Evolutionary conservation across 2,113 vertebrate genomes (phyloP), one percentile per base, ranked within the genome.

Genomic region (Hepsetus odoe): DNA sequence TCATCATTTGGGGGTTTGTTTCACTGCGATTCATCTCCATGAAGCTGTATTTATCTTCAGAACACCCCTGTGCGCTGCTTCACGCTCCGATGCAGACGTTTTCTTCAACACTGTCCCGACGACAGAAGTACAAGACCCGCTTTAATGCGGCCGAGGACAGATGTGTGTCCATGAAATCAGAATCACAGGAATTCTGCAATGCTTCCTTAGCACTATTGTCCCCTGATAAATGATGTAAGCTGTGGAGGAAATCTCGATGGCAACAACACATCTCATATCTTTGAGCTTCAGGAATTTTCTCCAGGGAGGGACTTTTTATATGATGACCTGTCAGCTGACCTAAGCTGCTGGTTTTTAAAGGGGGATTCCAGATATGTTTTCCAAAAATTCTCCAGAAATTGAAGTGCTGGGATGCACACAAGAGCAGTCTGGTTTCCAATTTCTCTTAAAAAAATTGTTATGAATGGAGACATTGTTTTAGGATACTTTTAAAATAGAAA

Each of bases 141-240:
- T 74, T 61, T 53, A 72, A 66, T 65, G 61, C 64, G 40, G 77
- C 53, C 14, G 62, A 67, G 77, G 70, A 73, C 77, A 74, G 61
- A 80, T 73, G 72, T 67, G 73, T 80, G 30, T 72, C 77, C 77
- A 55, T 80, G 77, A 80, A 73, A 58, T 73, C 20, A 9, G 46
- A 73, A 73, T 67, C 77, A 44, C 77, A 70, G 58, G 51, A 61
- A 56, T 66, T 42, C 24, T 9, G 77, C 46, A 64, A 65, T 73
- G 59, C 68, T 55, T 72, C 62, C 61, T 66, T 73, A 79, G 62
- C 77, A 79, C 77, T 79, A 53, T 32, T 65, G 59, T 66, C 28
- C 42, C 5, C 44, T 38, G 59, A 66, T 65, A 6, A 18, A 65
- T 26, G 20, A 42, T 16, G 28, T 44, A 16, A 46, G 33, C 59